A percentile compares a stretch with the other conserved stretches of the same genome.
Evolutionary conservation across 2,888 invertebrate species (phyloP).

Genomic region (Diarsia brunnea): DNA sequence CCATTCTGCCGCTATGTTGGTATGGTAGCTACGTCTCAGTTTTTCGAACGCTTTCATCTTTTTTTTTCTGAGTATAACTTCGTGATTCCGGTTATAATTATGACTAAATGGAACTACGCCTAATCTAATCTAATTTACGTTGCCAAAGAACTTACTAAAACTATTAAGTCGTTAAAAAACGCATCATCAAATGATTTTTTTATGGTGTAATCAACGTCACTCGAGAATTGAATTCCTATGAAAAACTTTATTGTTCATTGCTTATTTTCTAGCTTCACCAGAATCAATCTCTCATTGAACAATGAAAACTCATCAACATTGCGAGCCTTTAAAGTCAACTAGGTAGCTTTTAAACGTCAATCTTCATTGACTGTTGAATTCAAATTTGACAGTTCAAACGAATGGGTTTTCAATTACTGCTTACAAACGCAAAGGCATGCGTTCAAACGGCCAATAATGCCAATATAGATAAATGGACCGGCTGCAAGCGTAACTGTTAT

Average conservation of each 20-base stretch:
- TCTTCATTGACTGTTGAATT: conserved; percentile 49
- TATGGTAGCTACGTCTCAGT: conserved; percentile 15
- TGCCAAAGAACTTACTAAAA: conserved; percentile 16
- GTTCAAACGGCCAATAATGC: conserved; percentile 48
- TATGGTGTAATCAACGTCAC: neutral
- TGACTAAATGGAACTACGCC: conserved; percentile 43
- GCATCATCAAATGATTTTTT: neutral
- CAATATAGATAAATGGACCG: conserved; percentile 58
- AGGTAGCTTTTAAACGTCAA: conserved; percentile 26
- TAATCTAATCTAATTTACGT: conserved; percentile 31
- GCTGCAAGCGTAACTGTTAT: conserved; percentile 23
- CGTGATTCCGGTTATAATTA: conserved; percentile 40
- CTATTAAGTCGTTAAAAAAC: conserved; percentile 8
- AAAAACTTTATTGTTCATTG: neutral
- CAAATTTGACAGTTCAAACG: conserved; percentile 55
- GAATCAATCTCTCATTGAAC: neutral
- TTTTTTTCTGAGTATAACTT: conserved; percentile 33
- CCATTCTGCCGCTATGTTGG: conserved; percentile 39
- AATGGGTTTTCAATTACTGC: conserved; percentile 56
- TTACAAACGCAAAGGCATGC: conserved; percentile 46
- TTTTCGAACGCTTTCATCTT: conserved; percentile 59
- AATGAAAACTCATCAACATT: neutral
- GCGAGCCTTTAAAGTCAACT: neutral
- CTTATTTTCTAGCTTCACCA: neutral
- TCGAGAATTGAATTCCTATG: neutral